Conservation (phyloP, 2,113 vertebrate genomes). For the Cercocebus atys region DNA sequence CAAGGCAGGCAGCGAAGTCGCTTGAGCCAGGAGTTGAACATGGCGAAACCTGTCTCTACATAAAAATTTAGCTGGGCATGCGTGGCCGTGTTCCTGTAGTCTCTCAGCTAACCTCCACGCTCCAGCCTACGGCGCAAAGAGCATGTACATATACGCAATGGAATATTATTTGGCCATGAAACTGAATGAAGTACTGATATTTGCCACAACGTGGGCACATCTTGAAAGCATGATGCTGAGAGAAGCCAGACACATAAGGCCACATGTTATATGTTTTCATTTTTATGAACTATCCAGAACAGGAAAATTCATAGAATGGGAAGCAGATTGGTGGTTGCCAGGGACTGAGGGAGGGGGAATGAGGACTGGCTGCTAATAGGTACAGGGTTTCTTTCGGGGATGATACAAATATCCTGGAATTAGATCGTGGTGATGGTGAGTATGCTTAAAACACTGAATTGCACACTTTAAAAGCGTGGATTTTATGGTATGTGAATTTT, state of each 20-base stretch:
- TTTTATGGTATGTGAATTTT: background rate
- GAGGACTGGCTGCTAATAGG: background rate
- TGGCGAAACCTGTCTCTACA: background rate
- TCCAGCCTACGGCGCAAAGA: too few species aligned
- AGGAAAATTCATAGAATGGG: background rate
- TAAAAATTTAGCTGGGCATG: background rate
- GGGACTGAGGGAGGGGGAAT: too few species aligned
- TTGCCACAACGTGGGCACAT: background rate
- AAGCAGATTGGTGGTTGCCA: background rate
- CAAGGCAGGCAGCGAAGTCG: background rate
- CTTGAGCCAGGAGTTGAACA: background rate
- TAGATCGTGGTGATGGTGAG: background rate
- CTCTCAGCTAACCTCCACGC: background rate
- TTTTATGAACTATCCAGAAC: background rate
- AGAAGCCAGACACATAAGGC: background rate
- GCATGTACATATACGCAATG: background rate
- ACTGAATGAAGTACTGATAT: background rate
- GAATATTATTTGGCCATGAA: background rate
- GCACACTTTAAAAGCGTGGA: background rate
- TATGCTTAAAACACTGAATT: background rate
- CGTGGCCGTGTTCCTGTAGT: background rate
- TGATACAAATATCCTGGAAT: background rate
- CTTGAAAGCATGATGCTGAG: background rate
- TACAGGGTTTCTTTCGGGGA: background rate
- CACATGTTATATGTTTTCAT: too few species aligned